A percentile compares a stretch with the other conserved stretches of the same genome.
phyloP scores from a whole-genome alignment of 2,113 vertebrate genomes.

The Danio rerio region GRCz12tu NC_133190.1:32993001-32993500 shows the following conservation, averaged over 20 bases:
- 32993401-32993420: slow-evolving; percentile 43
- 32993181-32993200: neutral
- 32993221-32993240: slow-evolving; percentile 12
- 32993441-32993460: slow-evolving; percentile 57
- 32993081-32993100: neutral
- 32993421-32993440: slow-evolving; percentile 52
- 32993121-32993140: neutral
- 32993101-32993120: neutral
- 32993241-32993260: slow-evolving; percentile 17
- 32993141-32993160: neutral
- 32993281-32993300: neutral
- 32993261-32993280: slow-evolving; percentile 2
- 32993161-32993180: neutral
- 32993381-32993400: slow-evolving; percentile 51
- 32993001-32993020: slow-evolving; percentile 20
- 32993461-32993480: slow-evolving; percentile 79
- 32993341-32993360: slow-evolving; percentile 39
- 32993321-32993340: neutral
- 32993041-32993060: neutral
- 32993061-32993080: slow-evolving; percentile 4
- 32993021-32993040: slow-evolving; percentile 13
- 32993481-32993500: slow-evolving; percentile 70
- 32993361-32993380: slow-evolving; percentile 42
- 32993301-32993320: slow-evolving; percentile 7
- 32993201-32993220: neutral